Percentiles rank a stretch among this genome's conserved stretches.
These are phyloP conservation scores for Orcinus orca DNA, from an alignment of 2,113 vertebrate genomes.

Conservation along the genomic window DNA sequence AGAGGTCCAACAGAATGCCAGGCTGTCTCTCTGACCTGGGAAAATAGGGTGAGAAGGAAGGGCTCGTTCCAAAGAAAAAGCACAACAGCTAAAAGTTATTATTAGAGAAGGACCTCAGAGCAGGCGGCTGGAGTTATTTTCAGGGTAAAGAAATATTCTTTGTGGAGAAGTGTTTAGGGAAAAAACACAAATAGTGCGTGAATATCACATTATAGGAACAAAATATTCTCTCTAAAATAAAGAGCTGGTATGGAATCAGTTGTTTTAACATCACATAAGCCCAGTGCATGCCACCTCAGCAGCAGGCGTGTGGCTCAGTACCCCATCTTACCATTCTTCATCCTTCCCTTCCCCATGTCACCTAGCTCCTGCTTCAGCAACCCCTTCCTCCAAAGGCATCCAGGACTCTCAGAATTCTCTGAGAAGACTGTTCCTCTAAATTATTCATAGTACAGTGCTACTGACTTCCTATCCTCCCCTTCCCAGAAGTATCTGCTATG, in stretches of 20 bases:
- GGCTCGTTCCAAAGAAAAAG: constrained; percentile 19
- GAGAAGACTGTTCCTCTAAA: constrained; percentile 25
- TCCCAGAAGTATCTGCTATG: constrained; percentile 17
- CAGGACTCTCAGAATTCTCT: neutral
- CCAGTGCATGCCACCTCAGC: neutral
- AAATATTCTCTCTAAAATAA: constrained; percentile 15
- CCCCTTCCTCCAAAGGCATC: neutral
- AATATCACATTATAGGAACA: neutral
- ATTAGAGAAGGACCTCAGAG: neutral
- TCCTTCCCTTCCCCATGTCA: neutral
- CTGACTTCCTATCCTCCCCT: neutral
- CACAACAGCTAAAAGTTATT: constrained; percentile 26
- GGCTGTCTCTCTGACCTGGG: neutral
- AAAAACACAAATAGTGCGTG: neutral
- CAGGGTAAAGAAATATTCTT: constrained; percentile 17
- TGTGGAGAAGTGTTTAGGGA: neutral
- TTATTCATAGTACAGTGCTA: constrained; percentile 28
- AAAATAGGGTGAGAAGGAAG: neutral
- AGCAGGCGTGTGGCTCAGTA: neutral
- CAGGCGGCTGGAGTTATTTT: constrained; percentile 19
- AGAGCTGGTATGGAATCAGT: neutral
- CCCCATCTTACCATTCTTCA: neutral
- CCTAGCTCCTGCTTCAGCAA: neutral
- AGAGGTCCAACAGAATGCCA: neutral
- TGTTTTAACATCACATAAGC: neutral